phyloP scores from a whole-genome alignment of 2,113 vertebrate genomes.

The Crypturellus undulatus region DNA sequence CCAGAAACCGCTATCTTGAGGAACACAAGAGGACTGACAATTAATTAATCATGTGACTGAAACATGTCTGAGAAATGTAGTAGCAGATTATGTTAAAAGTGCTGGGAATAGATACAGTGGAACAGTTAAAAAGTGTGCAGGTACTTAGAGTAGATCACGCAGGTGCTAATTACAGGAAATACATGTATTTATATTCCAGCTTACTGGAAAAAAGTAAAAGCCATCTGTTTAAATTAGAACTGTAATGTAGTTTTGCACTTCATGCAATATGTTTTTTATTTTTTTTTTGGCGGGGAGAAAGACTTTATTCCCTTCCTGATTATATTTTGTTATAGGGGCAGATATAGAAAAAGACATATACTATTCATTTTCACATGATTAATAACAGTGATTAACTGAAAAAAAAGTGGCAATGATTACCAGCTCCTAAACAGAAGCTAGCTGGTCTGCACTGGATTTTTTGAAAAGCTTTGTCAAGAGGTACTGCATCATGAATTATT shows the following conservation, averaged over 20 bases:
- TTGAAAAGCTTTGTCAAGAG: slow-evolving; percentile 12
- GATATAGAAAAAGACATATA: neutral
- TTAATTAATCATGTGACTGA: neutral
- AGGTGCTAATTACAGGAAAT: neutral
- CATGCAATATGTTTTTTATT: neutral
- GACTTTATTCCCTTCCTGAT: neutral
- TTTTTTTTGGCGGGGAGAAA: neutral
- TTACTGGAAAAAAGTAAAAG: neutral
- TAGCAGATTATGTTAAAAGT: neutral
- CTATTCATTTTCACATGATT: neutral
- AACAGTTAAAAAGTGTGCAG: neutral
- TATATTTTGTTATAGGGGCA: neutral
- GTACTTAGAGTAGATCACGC: neutral
- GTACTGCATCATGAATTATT: slow-evolving; percentile 15
- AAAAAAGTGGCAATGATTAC: neutral
- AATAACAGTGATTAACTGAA: neutral
- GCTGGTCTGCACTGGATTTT: neutral
- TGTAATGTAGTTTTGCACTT: neutral
- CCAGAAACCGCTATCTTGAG: neutral
- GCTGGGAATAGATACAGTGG: neutral
- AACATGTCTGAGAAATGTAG: neutral
- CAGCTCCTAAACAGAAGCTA: neutral
- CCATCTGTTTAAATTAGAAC: neutral
- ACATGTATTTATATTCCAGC: fast-evolving
- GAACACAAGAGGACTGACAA: neutral